Percentiles rank a stretch among this genome's conserved stretches.
Conservation (phyloP, 2,113 vertebrate genomes). For the Neolamprologus fasciatus region DNA sequence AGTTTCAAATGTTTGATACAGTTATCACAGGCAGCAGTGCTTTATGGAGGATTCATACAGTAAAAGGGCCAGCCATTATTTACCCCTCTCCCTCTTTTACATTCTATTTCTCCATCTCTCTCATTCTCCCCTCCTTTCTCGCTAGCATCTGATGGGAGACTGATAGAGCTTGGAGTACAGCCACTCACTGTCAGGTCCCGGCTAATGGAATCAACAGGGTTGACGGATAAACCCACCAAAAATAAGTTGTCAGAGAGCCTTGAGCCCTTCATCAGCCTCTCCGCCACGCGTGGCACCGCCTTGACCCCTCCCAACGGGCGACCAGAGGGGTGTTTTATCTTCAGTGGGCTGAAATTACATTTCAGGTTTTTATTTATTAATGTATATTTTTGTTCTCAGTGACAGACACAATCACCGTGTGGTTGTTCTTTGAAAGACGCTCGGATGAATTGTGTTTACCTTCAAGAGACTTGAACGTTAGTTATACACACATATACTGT, state of each 20-base stretch:
- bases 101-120: constrained; percentile 15
- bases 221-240: constrained; percentile 63
- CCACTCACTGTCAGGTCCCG: constrained; percentile 44
- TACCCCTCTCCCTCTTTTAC: constrained; percentile 16
- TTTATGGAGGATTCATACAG: not conserved
- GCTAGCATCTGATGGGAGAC: constrained; percentile 32
- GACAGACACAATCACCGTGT: not conserved
- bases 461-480: not conserved
- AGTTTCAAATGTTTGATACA: not conserved
- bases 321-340: constrained; percentile 23
- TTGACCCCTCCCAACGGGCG: constrained; percentile 26
- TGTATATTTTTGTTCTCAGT: constrained; percentile 12
- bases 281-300: constrained; percentile 1
- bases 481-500: not conserved
- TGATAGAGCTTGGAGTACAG: constrained; percentile 49
- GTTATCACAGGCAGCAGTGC: not conserved
- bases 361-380: constrained; percentile 50
- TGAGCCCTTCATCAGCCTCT: constrained; percentile 52
- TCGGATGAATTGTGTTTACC: not conserved
- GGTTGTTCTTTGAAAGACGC: not conserved
- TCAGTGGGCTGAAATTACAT: constrained; percentile 14
- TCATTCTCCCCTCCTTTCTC: constrained; percentile 25
- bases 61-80: not conserved
- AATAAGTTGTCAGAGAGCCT: constrained; percentile 58
- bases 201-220: constrained; percentile 63